Evolutionary conservation across 2,113 vertebrate species (phyloP).

Genomic region (Chionodraco myersi): DNA sequence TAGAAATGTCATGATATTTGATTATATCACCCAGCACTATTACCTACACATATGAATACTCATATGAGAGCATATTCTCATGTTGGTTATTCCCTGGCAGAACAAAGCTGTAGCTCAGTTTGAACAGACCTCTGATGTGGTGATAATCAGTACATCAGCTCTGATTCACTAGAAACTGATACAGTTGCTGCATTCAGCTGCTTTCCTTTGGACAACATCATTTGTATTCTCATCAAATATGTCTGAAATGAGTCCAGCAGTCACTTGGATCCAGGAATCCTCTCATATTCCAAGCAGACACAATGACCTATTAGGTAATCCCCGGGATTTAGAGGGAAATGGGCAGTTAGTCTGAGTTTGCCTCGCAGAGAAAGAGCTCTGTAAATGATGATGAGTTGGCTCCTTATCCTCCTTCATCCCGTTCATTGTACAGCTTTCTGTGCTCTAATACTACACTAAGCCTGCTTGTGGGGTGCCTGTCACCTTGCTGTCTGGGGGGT

Average conservation of each 20-base stretch:
- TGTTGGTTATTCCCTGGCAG: constrained; percentile 9
- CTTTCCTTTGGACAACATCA: constrained; percentile 30
- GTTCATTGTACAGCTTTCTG: constrained; percentile 66
- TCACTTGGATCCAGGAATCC: constrained; percentile 32
- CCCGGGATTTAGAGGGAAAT: constrained; percentile 77
- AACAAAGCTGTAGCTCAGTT: constrained; percentile 23
- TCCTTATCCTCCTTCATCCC: constrained; percentile 76
- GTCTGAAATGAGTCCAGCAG: constrained; percentile 34
- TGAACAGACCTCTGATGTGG: constrained; percentile 26
- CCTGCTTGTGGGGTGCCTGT: constrained; percentile 33
- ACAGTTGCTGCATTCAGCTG: constrained; percentile 14
- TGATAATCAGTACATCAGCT: constrained; percentile 31
- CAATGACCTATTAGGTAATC: constrained; percentile 83
- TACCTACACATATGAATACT: not conserved
- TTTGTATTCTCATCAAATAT: constrained; percentile 54
- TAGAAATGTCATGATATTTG: too few relatives aligned
- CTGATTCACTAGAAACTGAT: constrained; percentile 2
- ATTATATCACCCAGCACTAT: not conserved
- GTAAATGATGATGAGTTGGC: constrained; percentile 77
- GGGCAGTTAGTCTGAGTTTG: constrained; percentile 77
- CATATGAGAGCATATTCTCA: constrained; percentile 4
- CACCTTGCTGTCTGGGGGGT: constrained; percentile 36
- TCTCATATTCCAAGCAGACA: constrained; percentile 68
- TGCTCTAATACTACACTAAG: constrained; percentile 64
- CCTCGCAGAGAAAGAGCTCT: constrained; percentile 62